phyloP scores from a whole-genome alignment of 2,113 vertebrate genomes.

The Xiphophorus hellerii region DNA sequence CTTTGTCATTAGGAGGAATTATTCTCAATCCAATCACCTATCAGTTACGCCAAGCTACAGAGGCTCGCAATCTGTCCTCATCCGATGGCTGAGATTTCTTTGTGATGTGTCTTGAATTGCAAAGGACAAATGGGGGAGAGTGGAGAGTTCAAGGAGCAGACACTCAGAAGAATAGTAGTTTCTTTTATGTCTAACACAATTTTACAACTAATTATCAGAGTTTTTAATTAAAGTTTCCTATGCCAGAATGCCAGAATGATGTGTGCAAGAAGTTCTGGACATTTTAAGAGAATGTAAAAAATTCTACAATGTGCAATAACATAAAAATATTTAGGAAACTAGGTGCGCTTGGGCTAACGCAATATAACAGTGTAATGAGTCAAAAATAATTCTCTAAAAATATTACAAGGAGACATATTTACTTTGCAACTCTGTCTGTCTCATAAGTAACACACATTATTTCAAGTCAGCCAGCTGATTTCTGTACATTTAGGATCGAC shows the following conservation, averaged over 20 bases:
- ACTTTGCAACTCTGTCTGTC: background rate
- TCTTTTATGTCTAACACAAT: background rate
- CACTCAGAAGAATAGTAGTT: slow-evolving; percentile 1
- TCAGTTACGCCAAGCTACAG: slow-evolving; percentile 66
- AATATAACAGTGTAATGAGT: background rate
- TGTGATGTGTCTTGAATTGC: slow-evolving; percentile 60
- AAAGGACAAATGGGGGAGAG: slow-evolving; percentile 45
- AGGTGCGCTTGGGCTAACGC: background rate
- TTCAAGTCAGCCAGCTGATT: too few relatives aligned
- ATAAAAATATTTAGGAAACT: background rate
- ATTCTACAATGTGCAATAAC: background rate
- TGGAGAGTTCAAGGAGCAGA: background rate
- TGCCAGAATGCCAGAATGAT: background rate
- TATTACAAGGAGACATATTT: too few relatives aligned
- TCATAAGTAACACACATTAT: background rate
- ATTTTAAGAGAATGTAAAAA: background rate
- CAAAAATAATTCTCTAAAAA: background rate
- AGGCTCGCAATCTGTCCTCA: slow-evolving; percentile 69
- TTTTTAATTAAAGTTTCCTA: background rate
- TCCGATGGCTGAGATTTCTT: slow-evolving; percentile 60
- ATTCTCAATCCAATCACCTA: slow-evolving; percentile 76
- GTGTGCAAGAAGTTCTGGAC: background rate
- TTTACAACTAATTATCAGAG: background rate
- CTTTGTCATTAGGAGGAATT: slow-evolving; percentile 78
- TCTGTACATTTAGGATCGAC: too few relatives aligned